These are phyloP conservation scores for Osmoderma eremita DNA, from an alignment of 2,888 invertebrate species.

Conservation along the genomic window DNA sequence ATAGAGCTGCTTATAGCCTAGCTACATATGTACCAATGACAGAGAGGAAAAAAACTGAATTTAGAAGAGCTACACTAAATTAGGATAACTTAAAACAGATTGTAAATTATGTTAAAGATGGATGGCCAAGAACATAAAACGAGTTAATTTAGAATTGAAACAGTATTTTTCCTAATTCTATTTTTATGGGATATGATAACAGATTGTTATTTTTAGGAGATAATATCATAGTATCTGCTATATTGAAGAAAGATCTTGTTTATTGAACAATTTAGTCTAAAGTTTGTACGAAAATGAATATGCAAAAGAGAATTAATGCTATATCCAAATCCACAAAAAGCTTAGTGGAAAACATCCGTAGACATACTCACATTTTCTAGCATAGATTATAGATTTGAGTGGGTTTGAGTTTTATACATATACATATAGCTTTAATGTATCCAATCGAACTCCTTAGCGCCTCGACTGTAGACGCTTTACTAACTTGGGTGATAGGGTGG, in stretches of 20 bases:
- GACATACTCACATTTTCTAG: neutral
- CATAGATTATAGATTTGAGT: too few species aligned
- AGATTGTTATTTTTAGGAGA: slow-evolving; percentile 46
- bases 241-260: slow-evolving; percentile 44
- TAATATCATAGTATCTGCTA: slow-evolving; percentile 44
- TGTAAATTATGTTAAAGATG: slow-evolving; percentile 16
- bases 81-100: neutral
- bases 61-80: neutral
- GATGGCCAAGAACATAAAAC: slow-evolving; percentile 47
- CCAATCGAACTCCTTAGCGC: too few species aligned
- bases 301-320: neutral
- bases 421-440: too few species aligned
- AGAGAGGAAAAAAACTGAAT: neutral
- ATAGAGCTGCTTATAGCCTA: slow-evolving; percentile 1
- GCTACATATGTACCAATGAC: slow-evolving; percentile 29
- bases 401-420: too few species aligned
- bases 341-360: neutral
- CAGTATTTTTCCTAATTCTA: neutral
- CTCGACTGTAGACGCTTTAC: too few species aligned
- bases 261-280: slow-evolving; percentile 49
- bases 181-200: slow-evolving; percentile 38
- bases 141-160: neutral
- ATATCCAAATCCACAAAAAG: neutral
- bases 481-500: too few species aligned
- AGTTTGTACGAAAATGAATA: neutral